Evolutionary conservation across 2,797 vertebrate species (phyloP), one percentile per base, ranked within the genome.

Genomic region (Gallinago solitaria): DNA sequence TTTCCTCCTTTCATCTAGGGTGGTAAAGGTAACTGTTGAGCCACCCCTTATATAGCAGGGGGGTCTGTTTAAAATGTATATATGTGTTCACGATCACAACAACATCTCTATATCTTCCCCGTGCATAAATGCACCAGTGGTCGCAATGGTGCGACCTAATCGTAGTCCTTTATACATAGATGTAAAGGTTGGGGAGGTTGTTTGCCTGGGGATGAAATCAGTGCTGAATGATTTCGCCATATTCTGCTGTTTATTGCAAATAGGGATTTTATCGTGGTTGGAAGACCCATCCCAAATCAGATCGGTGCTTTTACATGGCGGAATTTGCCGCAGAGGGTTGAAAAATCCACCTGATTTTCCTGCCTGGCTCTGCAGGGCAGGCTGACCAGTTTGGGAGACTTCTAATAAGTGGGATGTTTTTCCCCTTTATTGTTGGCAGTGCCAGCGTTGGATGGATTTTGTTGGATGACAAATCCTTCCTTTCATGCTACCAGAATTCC

Each of bases 31-130:
- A 21, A 53, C 32, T 24, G 59, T 37, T 41, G 53, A 91, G 56
- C 47, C 11, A 18, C 50, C 59, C 56, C 18, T 96, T 97, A 95
- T 97, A 97, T 94, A 93, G 54, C 23, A 57, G 45, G 68, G 68
- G 74, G 56, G 24, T n/a, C 92, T 93, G 68, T 88, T 93, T 94
- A 90, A 97, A 82, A 96, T 97, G 91, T 65, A 97, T 96, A 18
- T 39, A 1, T 53, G 59, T 79, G 59, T 33, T 61, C 47, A 33
- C 11, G 63, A 79, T 54, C 47, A 21, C 74, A 78, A 54, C 79
- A 93, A 83, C 79, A 64, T 61, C 67, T 94, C 90, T 65, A 5
- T 80, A 12, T 89, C 81, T 93, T 84, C 48, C 56, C 24, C 0
- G 6, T 96, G 94, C 92, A 96, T 97, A 97, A 96, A 95, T 97